A percentile compares a stretch with the other conserved stretches of the same genome.
These are phyloP conservation scores for Leptogaster cylindrica DNA, from an alignment of 2,888 invertebrate species.

Conservation along the genomic window DNA sequence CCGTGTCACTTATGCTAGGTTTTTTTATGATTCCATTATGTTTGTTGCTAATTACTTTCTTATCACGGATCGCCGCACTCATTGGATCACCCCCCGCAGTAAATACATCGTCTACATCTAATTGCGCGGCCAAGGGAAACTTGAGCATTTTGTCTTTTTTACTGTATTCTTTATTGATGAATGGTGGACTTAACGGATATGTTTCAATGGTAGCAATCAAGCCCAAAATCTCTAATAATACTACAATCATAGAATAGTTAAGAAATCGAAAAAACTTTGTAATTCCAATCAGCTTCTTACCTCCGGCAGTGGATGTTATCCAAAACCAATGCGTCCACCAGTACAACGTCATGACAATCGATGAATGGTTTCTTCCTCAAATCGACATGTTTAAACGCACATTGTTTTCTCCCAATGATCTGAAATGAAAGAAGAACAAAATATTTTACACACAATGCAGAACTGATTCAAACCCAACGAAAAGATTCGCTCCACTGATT, in stretches of 20 bases:
- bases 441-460: too few relatives aligned
- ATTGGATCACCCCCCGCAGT: slow-evolving; percentile 50
- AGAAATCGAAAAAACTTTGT: neutral
- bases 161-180: slow-evolving; percentile 46
- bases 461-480: too few relatives aligned
- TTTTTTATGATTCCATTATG: neutral
- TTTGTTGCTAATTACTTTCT: slow-evolving; percentile 5
- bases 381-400: slow-evolving; percentile 9
- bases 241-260: slow-evolving; percentile 11
- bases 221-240: slow-evolving; percentile 15
- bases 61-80: slow-evolving; percentile 30
- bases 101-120: slow-evolving; percentile 52
- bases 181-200: slow-evolving; percentile 50
- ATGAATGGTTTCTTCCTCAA: slow-evolving; percentile 21
- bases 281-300: slow-evolving; percentile 7
- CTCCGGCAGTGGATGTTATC: slow-evolving; percentile 66
- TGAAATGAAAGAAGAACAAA: slow-evolving; percentile 12
- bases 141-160: slow-evolving; percentile 43
- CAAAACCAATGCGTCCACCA: slow-evolving; percentile 92
- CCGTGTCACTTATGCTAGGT: slow-evolving; percentile 36
- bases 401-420: slow-evolving; percentile 18
- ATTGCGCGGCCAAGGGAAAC: slow-evolving; percentile 49
- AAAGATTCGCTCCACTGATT: too few relatives aligned
- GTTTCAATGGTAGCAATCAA: slow-evolving; percentile 50
- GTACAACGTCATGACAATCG: slow-evolving; percentile 76